Conservation (phyloP, 37 sponge, comb jelly and placozoan genomes). For the Hexactinellida sp. region DNA sequence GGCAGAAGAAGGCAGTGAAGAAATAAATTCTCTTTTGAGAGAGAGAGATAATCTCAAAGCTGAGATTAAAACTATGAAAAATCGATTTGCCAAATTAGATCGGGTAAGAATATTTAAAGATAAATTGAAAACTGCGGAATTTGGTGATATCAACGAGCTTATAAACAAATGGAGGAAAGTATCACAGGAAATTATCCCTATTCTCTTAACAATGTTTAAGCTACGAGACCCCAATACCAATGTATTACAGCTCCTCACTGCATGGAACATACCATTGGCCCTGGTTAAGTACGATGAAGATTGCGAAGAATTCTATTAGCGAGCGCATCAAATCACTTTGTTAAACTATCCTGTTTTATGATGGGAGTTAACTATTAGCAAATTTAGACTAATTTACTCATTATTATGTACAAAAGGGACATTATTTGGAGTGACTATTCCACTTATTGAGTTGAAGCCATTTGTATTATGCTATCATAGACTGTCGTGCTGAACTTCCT, state of each 20-base stretch:
- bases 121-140: not conserved
- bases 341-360: too few relatives aligned
- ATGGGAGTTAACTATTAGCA: too few relatives aligned
- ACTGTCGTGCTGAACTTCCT: too few relatives aligned
- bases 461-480: too few relatives aligned
- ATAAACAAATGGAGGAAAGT: not conserved
- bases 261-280: not conserved
- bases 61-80: not conserved
- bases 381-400: too few relatives aligned
- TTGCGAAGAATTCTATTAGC: not conserved
- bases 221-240: not conserved
- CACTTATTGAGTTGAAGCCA: too few relatives aligned
- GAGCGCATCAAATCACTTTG: not conserved
- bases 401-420: too few relatives aligned
- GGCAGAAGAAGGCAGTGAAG: not conserved
- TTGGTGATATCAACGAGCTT: not conserved
- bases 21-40: not conserved
- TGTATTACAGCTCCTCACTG: not conserved
- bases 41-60: not conserved
- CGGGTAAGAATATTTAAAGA: not conserved
- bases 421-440: too few relatives aligned
- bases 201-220: not conserved
- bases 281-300: not conserved
- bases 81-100: not conserved
- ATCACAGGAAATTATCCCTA: constrained; percentile 6